A percentile compares a stretch with the other conserved stretches of the same genome.
Conservation (phyloP, 2,113 vertebrate species). For the Gymnogyps californianus region DNA sequence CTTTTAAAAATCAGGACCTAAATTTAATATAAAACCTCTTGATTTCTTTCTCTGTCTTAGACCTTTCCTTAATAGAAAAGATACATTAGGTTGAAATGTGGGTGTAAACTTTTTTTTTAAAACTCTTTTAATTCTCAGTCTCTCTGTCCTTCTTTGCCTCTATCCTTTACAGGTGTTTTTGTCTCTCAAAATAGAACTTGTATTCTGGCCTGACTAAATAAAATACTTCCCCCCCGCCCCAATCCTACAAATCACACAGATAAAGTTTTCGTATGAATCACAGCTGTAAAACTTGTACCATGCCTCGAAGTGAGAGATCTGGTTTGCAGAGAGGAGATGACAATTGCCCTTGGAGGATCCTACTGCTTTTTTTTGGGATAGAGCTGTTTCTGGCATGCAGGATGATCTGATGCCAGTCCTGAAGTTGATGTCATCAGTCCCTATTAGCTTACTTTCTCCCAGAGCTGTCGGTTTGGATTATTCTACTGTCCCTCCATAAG, state of each 20-base stretch:
- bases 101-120: not conserved
- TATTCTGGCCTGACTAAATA: not conserved
- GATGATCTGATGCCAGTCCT: not conserved
- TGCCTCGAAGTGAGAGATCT: not conserved
- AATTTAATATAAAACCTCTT: not conserved
- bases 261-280: not conserved
- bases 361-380: not conserved
- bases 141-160: not conserved
- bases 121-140: not conserved
- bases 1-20: not conserved
- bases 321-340: not conserved
- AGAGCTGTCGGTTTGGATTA: not conserved
- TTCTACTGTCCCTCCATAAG: not conserved
- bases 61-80: not conserved
- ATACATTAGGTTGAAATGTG: not conserved
- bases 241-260: not conserved
- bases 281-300: not conserved
- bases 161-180: not conserved
- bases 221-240: not conserved
- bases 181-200: not conserved
- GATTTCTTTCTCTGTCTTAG: not conserved
- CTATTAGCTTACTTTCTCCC: not conserved
- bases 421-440: not conserved
- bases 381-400: not conserved
- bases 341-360: not conserved